phyloP scores from a whole-genome alignment of 2,888 invertebrate species.

The Macaria liturata region DNA sequence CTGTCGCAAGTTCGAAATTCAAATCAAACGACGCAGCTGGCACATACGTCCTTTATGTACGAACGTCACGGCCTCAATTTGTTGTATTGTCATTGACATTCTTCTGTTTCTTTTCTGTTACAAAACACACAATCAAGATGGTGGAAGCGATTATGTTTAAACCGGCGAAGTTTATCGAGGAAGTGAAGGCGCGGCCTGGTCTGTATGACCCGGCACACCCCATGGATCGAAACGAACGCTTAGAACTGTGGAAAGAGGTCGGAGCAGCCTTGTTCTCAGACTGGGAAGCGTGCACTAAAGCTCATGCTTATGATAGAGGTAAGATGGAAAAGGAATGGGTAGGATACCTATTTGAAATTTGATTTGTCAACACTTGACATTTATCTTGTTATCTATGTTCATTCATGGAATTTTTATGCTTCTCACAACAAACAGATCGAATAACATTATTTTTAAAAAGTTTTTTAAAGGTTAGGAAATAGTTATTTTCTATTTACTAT shows the following conservation, averaged over 20 bases:
- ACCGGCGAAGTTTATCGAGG: conserved; percentile 65
- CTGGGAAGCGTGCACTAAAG: conserved; percentile 66
- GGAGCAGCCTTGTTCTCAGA: conserved; percentile 65
- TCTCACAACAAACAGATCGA: no score
- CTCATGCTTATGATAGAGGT: conserved; percentile 73
- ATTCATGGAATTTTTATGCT: no score
- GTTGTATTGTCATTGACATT: conserved; percentile 7
- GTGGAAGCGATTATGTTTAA: conserved; percentile 43
- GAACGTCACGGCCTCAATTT: background rate
- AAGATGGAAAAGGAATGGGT: conserved; percentile 21
- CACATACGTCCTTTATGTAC: conserved; percentile 2
- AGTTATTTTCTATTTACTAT: no score
- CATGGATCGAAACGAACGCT: conserved; percentile 72
- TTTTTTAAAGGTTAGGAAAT: no score
- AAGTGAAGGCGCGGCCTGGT: conserved; percentile 71
- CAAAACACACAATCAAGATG: background rate
- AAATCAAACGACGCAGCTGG: no score
- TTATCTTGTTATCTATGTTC: no score
- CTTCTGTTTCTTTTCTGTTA: background rate
- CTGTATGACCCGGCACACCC: conserved; percentile 69
- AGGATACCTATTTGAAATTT: no score
- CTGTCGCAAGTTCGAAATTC: background rate
- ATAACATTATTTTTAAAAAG: no score
- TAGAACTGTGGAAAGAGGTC: conserved; percentile 71
- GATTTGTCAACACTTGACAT: no score